Percentiles rank a stretch among this genome's conserved stretches.
Evolutionary conservation across 2,113 vertebrate species (phyloP).

Genomic region (Phalacrocorax brasilianus): DNA sequence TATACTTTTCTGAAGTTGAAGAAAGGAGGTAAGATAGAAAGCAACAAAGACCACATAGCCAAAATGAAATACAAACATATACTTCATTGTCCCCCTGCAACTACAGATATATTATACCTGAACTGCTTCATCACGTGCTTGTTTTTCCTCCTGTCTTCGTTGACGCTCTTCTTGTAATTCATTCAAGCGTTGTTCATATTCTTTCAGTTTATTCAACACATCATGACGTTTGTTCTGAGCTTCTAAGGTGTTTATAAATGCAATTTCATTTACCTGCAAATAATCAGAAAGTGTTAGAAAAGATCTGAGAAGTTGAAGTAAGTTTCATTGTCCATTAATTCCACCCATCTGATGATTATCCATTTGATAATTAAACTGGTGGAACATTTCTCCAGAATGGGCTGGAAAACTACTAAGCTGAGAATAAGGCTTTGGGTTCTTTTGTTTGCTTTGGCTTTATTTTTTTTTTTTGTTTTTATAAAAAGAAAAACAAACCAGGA

Average conservation of each 20-base stretch:
- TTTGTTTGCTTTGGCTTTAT: neutral
- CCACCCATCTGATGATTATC: neutral
- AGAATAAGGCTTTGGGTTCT: neutral
- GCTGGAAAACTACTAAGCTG: neutral
- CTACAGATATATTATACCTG: constrained; percentile 77
- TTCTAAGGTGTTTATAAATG: constrained; percentile 98
- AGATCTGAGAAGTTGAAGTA: neutral
- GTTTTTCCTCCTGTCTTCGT: constrained; percentile 94
- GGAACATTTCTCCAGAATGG: neutral
- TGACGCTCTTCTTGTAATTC: constrained; percentile 96
- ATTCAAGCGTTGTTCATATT: constrained; percentile 95
- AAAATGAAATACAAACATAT: rapidly evolving
- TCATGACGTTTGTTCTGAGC: constrained; percentile 98
- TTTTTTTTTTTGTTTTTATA: too few species aligned
- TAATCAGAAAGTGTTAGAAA: neutral
- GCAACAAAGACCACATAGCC: neutral
- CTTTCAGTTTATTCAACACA: constrained; percentile 92
- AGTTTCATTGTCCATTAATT: neutral
- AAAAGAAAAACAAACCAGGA: neutral
- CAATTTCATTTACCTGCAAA: constrained; percentile 95
- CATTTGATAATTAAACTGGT: neutral
- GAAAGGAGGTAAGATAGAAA: neutral
- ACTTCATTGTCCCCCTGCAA: neutral
- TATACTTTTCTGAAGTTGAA: neutral
- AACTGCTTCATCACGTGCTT: constrained; percentile 96